A percentile compares a stretch with the other conserved stretches of the same genome.
Evolutionary conservation across 2,888 invertebrate genomes (phyloP).

Genomic region (Proisotoma minuta): DNA sequence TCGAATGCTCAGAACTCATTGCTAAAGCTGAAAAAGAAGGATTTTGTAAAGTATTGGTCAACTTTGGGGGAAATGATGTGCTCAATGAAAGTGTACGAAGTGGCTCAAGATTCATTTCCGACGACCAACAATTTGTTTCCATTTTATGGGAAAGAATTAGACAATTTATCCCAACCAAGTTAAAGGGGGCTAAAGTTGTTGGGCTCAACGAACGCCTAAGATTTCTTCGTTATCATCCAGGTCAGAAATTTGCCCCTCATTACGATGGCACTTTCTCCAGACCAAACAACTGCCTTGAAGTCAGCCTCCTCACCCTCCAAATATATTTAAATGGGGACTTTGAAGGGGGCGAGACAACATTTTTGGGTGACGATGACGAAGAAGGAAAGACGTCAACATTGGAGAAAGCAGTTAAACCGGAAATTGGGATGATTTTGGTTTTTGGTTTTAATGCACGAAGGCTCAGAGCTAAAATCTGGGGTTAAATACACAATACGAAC

Average conservation of each 20-base stretch:
- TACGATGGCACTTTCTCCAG: background rate
- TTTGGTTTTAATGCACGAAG: slow-evolving; percentile 33
- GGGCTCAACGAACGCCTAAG: slow-evolving; percentile 14
- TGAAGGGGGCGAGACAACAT: slow-evolving; percentile 16
- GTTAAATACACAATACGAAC: slow-evolving; percentile 36
- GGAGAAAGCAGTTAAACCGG: slow-evolving; percentile 19
- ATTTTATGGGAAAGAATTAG: slow-evolving; percentile 18
- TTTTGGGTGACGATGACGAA: background rate
- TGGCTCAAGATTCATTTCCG: background rate
- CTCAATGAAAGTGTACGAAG: background rate
- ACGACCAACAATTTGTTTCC: slow-evolving; percentile 13
- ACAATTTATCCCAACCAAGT: slow-evolving; percentile 13
- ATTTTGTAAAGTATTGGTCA: background rate
- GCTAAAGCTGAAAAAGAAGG: background rate
- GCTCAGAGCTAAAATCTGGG: slow-evolving; percentile 23
- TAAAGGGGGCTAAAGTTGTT: background rate
- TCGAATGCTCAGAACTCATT: background rate
- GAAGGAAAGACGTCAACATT: background rate
- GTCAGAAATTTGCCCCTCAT: slow-evolving; percentile 9
- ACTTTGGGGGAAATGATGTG: background rate
- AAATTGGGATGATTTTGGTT: slow-evolving; percentile 33
- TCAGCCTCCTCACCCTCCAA: slow-evolving; percentile 12
- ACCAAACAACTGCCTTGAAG: background rate
- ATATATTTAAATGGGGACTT: slow-evolving; percentile 16
- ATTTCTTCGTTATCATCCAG: slow-evolving; percentile 3